Evolutionary conservation across 2,888 invertebrate genomes (phyloP), one percentile per base, ranked within the genome.

Genomic region (Rhaphigaster nebulosa): DNA sequence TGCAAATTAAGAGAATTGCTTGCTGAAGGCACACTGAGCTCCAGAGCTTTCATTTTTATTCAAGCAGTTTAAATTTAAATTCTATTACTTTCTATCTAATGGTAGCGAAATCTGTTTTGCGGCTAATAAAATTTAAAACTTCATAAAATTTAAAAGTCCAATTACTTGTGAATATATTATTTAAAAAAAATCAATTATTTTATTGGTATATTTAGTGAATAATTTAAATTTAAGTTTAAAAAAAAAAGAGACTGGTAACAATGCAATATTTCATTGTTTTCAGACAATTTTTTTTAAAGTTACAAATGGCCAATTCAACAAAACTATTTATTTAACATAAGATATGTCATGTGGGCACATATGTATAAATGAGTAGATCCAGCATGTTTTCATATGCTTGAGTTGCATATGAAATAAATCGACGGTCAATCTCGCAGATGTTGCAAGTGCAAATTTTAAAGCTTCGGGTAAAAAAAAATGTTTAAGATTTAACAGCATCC

Each of bases 111-210:
- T n/a, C 29, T 29, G 29, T 65, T 34, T 76, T 38, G 20, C 29
- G 65, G 4, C 29, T 65, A 76, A 8, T 76, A 76, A 18, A 20
- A 20, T 23, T 20, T 3, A 76, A 76, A 76, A 38, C 1, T 34
- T 5, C n/a, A 76, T 76, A 65, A n/a, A 65, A 0, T 34, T 76
- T 38, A 15, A 34, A 18, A 20, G 20, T 38, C 38, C n/a, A n/a
- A n/a, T n/a, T n/a, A n/a, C n/a, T n/a, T 76, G 70, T 76, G 38
- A 38, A 76, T 76, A 76, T 76, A 6, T 76, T 76, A 76, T 76
- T 76, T 76, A n/a, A 20, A 20, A 38, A 38, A 38, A 76, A 23
- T 38, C 10, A 76, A 38, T 76, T 38, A 76, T 76, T 76, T 8
- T 65, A 18, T 20, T 12, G 15, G 13, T 29, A n/a, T 29, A 29